Conservation (phyloP, 2,113 vertebrate species). For the Nesoenas mayeri region DNA sequence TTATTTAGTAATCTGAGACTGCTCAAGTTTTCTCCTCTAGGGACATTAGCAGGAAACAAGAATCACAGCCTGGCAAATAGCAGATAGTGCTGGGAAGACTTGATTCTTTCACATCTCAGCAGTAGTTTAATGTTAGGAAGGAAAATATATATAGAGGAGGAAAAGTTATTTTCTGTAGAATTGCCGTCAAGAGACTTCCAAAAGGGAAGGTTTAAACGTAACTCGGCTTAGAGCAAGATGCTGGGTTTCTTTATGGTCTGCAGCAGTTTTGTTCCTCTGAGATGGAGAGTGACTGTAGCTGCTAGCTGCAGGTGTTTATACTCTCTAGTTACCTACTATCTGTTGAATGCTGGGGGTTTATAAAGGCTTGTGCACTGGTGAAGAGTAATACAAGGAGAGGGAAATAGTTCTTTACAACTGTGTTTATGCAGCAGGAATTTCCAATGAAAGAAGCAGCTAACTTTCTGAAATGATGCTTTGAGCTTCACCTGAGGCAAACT, state of each 20-base stretch:
- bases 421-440: not conserved
- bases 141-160: not conserved
- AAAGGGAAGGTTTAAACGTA: not conserved
- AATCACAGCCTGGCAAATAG: not conserved
- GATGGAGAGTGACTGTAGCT: not conserved
- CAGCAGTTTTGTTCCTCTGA: not conserved
- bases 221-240: not conserved
- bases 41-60: not conserved
- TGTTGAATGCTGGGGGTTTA: not conserved
- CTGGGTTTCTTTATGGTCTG: not conserved
- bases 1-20: not conserved
- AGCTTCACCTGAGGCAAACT: not conserved
- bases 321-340: not conserved
- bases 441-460: not conserved
- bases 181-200: not conserved
- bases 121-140: not conserved
- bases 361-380: not conserved
- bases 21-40: not conserved
- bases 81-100: not conserved
- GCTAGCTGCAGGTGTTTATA: not conserved
- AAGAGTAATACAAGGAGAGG: not conserved
- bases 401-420: not conserved
- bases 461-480: not conserved
- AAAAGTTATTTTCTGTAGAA: not conserved
- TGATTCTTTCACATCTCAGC: not conserved